A percentile compares a stretch with the other conserved stretches of the same genome.
Evolutionary conservation across 2,888 invertebrate genomes (phyloP).

Genomic region (Scaeva pyrastri): DNA sequence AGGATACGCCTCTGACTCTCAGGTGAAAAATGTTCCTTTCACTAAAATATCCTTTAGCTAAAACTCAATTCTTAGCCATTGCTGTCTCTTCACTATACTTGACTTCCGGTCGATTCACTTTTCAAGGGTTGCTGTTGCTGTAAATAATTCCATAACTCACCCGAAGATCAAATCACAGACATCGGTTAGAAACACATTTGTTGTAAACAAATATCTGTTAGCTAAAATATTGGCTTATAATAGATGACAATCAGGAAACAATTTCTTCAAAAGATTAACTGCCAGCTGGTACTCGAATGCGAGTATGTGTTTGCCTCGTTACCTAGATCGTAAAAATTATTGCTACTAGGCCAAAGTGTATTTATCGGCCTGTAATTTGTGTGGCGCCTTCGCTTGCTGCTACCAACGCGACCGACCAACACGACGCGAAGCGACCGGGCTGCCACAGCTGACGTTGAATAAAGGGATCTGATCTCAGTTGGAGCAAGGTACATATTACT

Average conservation of each 20-base stretch:
- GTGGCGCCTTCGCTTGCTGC: constrained; percentile 15
- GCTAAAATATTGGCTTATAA: constrained; percentile 66
- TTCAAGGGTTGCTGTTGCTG: no score
- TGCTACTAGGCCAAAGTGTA: constrained; percentile 47
- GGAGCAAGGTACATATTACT: constrained; percentile 7
- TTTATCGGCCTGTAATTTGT: constrained; percentile 25
- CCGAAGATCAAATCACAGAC: neutral
- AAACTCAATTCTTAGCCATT: no score
- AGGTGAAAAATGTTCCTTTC: no score
- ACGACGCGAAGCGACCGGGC: no score
- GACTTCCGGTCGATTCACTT: no score
- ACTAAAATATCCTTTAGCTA: no score
- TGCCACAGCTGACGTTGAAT: constrained; percentile 10
- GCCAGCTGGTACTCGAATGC: constrained; percentile 12
- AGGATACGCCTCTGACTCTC: no score
- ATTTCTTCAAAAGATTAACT: constrained; percentile 15
- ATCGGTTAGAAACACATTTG: neutral
- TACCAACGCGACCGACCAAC: no score
- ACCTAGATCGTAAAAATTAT: constrained; percentile 51
- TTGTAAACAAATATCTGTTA: constrained; percentile 30
- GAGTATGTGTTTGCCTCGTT: constrained; percentile 42
- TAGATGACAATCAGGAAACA: constrained; percentile 70
- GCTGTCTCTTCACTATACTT: no score
- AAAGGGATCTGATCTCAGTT: constrained; percentile 51
- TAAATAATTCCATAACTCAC: no score